Conservation (phyloP, 2,797 vertebrate species). For the Esox masquinongy region DNA sequence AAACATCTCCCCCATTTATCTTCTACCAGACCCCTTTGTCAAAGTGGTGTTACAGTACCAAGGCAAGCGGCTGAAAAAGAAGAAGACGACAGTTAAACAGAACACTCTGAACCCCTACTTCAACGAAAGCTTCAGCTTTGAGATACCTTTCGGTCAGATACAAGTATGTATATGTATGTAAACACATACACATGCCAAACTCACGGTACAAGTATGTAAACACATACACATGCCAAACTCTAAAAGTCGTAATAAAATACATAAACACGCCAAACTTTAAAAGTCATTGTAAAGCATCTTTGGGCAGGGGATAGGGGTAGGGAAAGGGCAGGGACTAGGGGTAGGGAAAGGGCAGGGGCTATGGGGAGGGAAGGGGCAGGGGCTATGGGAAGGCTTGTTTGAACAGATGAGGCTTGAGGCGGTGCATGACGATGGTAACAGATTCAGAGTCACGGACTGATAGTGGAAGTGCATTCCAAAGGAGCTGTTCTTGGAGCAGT, state of each 20-base stretch:
- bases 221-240: background rate
- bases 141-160: slow-evolving; percentile 90
- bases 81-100: slow-evolving; percentile 92
- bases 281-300: too few relatives aligned
- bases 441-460: too few relatives aligned
- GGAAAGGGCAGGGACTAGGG: too few relatives aligned
- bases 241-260: too few relatives aligned
- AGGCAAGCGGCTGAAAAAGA: slow-evolving; percentile 87
- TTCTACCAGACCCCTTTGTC: slow-evolving; percentile 83
- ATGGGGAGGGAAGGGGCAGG: too few relatives aligned
- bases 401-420: too few relatives aligned
- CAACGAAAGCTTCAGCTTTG: slow-evolving; percentile 93
- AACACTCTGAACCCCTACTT: slow-evolving; percentile 93
- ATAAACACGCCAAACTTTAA: background rate
- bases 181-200: background rate
- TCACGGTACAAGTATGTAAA: slow-evolving; percentile 1
- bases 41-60: slow-evolving; percentile 90
- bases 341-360: too few relatives aligned
- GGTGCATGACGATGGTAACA: too few relatives aligned
- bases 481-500: too few relatives aligned
- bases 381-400: too few relatives aligned
- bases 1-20: background rate
- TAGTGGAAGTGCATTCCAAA: too few relatives aligned
- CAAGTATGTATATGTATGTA: slow-evolving; percentile 71
- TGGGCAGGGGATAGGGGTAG: too few relatives aligned